Conservation (phyloP, 2,113 vertebrate species). For the Vulpes ferrilata region DNA sequence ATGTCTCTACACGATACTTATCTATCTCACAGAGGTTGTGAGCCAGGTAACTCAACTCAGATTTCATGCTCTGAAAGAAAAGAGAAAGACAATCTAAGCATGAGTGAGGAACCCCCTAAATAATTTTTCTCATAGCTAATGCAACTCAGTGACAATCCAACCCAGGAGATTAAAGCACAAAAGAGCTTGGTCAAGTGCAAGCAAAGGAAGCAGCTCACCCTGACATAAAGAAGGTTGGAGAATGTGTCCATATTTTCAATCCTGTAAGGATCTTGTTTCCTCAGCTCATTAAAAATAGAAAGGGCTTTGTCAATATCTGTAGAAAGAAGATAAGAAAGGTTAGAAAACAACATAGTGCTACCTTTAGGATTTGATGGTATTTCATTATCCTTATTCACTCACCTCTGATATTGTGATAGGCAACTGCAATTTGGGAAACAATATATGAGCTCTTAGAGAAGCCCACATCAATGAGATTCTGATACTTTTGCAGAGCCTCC, state of each 20-base stretch:
- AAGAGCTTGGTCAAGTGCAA: conserved; percentile 57
- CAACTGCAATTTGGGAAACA: conserved; percentile 99
- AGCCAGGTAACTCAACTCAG: conserved; percentile 97
- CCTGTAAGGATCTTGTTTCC: conserved; percentile 97
- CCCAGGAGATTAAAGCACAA: conserved; percentile 37
- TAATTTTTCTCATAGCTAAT: conserved; percentile 34
- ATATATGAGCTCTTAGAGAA: conserved; percentile 99
- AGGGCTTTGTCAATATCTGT: conserved; percentile 99
- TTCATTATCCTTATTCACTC: conserved; percentile 67
- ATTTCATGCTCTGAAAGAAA: conserved; percentile 95
- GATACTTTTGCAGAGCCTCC: conserved; percentile 98
- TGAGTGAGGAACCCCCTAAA: conserved; percentile 19
- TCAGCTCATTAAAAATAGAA: conserved; percentile 96
- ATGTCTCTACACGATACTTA: conserved; percentile 99
- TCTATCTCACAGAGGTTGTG: conserved; percentile 99
- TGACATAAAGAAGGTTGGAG: conserved; percentile 98
- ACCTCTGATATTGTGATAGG: conserved; percentile 99
- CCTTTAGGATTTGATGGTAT: not conserved
- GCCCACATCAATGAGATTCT: conserved; percentile 97
- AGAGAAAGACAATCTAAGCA: conserved; percentile 58
- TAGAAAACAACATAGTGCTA: conserved; percentile 39
- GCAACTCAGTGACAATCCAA: conserved; percentile 9
- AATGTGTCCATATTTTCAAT: conserved; percentile 99
- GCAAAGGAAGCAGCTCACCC: conserved; percentile 89
- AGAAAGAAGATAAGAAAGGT: conserved; percentile 66